Evolutionary conservation across 1,140 invertebrate species (phyloP), one percentile per base, ranked within the genome.

Genomic region (Anadara kagoshimensis): DNA sequence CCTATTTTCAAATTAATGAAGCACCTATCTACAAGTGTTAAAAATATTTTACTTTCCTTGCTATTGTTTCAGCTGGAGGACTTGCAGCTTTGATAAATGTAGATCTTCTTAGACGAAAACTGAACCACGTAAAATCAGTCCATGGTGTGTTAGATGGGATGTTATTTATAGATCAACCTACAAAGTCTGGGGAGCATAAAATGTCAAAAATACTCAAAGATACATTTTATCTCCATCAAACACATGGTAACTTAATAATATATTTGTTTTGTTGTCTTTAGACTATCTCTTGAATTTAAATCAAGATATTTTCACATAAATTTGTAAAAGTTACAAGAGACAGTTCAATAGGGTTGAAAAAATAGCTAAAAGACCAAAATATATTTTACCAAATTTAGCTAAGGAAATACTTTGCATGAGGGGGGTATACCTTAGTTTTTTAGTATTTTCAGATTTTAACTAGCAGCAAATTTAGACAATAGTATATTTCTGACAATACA

Each of bases 21-120:
- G 47, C 1, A 57, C 5, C 18, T 3, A n/a, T 20, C 11, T 36
- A 65, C n/a, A 2, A 18, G 5, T 16, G 11, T 29, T 20, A 47
- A 12, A 41, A 36, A 0, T 10, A 20, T 11, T 47, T n/a, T 2
- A 10, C 16, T n/a, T 45, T 49, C 49, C 4, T 61, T 22, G 45
- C 41, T 61, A 12, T 53, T 22, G 41, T 74, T 69, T 12, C 53
- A 82, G 83, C 80, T 66, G 83, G 83, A 36, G 78, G 78, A 4
- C n/a, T 84, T 0, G 83, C 67, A 29, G 78, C 79, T 36, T 59
- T 82, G 12, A 70, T 84, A 51, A 81, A 84, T 63, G 78, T 73
- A 44, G 81, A 84, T 57, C 59, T 71, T 49, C 22, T 82, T 5
- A 49, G 75, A 8, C 62, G 69, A 41, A 75, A 68, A 49, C 74